These are phyloP conservation scores for Nasua narica DNA, from an alignment of 2,797 vertebrate genomes.

Conservation along the genomic window DNA sequence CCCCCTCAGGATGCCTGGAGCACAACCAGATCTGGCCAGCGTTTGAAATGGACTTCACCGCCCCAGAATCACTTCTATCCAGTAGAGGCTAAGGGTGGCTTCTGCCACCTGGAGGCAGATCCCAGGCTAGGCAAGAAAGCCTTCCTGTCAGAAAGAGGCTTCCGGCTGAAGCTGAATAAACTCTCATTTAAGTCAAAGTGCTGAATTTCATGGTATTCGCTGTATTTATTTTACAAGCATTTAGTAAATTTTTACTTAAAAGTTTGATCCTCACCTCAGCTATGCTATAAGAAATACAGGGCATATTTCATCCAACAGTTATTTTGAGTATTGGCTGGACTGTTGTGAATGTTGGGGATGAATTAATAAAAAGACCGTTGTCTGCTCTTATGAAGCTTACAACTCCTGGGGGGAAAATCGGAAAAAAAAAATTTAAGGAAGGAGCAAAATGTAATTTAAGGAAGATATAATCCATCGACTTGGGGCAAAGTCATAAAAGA, in stretches of 20 bases:
- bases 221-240: neutral
- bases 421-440: neutral
- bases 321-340: neutral
- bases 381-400: neutral
- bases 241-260: conserved; percentile 34
- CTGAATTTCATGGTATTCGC: neutral
- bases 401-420: neutral
- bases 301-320: neutral
- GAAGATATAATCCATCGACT: neutral
- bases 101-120: conserved; percentile 33
- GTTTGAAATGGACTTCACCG: neutral
- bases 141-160: neutral
- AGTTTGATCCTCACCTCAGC: neutral
- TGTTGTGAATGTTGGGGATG: neutral
- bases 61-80: neutral
- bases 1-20: neutral
- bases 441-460: neutral
- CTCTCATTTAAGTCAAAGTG: neutral
- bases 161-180: neutral
- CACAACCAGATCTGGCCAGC: neutral
- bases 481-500: neutral
- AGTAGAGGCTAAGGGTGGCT: neutral
- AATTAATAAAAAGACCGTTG: neutral
- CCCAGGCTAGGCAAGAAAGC: neutral
- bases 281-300: neutral